Evolutionary conservation across 2,113 vertebrate genomes (phyloP).

Genomic region (Vireo altiloquus): DNA sequence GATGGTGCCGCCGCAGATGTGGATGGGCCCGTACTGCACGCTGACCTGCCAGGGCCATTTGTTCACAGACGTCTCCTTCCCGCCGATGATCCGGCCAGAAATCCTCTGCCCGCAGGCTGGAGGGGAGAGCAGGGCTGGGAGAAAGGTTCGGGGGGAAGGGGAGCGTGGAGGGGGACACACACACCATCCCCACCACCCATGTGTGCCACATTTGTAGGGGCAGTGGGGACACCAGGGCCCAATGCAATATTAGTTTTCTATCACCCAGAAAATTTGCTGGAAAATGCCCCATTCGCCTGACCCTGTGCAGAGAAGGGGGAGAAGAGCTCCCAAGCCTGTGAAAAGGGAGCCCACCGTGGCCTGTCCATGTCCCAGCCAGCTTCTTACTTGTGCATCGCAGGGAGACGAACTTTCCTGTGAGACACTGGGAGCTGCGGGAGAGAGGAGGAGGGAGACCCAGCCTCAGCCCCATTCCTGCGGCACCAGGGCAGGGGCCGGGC

Average conservation of each 20-base stretch:
- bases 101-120: constrained; percentile 84
- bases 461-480: neutral
- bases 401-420: constrained; percentile 62
- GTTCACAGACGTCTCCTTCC: constrained; percentile 66
- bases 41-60: constrained; percentile 94
- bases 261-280: neutral
- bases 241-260: no score
- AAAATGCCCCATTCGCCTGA: fast-evolving
- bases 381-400: constrained; percentile 79
- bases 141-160: neutral
- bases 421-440: constrained; percentile 66
- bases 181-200: neutral
- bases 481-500: neutral
- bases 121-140: neutral
- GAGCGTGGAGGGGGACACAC: fast-evolving
- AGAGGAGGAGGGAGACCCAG: neutral
- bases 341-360: neutral
- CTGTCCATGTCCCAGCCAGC: neutral
- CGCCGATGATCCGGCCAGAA: constrained; percentile 83
- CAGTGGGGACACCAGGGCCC: neutral
- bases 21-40: constrained; percentile 75
- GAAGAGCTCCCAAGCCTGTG: fast-evolving
- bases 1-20: constrained; percentile 86
- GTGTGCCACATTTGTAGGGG: fast-evolving
- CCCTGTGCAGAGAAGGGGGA: neutral